Evolutionary conservation across 2,888 invertebrate genomes (phyloP).

Genomic region (Mantis religiosa): DNA sequence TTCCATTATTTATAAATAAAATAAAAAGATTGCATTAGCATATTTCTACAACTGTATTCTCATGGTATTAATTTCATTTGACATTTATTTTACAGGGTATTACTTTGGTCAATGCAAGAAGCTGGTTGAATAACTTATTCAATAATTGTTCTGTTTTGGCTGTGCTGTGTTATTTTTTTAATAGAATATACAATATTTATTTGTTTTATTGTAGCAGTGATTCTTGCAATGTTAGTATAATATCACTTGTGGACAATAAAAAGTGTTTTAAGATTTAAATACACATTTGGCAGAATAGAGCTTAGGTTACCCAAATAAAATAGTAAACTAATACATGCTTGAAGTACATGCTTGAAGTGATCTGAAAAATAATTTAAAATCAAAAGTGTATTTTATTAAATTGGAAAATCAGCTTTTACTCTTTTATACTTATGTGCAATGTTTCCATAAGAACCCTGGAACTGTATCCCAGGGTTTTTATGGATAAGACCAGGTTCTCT

Average conservation of each 20-base stretch:
- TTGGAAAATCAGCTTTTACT: background rate
- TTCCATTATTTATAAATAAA: too few species aligned
- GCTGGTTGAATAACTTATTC: background rate
- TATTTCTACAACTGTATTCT: background rate
- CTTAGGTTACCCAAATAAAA: background rate
- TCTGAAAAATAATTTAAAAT: background rate
- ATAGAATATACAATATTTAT: background rate
- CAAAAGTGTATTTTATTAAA: background rate
- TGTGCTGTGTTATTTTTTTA: background rate
- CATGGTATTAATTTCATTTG: background rate
- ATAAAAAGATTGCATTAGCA: background rate
- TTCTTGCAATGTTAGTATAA: background rate
- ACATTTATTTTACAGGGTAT: background rate
- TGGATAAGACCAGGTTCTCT: background rate
- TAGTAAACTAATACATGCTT: background rate
- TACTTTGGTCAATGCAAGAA: background rate
- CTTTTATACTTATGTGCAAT: background rate
- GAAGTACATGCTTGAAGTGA: background rate
- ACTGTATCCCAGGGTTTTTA: too few species aligned
- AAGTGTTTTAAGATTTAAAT: background rate
- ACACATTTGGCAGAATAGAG: background rate
- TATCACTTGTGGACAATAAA: background rate
- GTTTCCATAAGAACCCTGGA: background rate
- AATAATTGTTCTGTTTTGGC: background rate
- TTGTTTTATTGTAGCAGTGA: background rate